Evolutionary conservation across 1,140 invertebrate genomes (phyloP).

Genomic region (Drosophila erecta): DNA sequence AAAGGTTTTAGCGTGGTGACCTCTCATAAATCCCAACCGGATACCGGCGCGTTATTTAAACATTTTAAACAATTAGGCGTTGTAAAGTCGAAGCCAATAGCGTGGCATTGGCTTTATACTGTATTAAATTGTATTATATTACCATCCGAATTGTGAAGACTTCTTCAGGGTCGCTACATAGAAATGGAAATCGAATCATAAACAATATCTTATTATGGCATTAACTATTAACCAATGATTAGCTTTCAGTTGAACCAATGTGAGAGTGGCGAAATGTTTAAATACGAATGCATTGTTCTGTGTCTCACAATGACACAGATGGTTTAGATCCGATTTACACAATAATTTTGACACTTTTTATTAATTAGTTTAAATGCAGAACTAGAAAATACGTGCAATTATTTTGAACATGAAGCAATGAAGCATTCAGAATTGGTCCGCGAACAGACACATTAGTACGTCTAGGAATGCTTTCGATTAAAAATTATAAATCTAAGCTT

Average conservation of each 20-base stretch:
- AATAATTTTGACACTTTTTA: too few relatives aligned
- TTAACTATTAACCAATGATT: conserved; percentile 48
- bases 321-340: background rate
- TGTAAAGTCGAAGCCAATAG: conserved; percentile 39
- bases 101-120: conserved; percentile 37
- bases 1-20: conserved; percentile 2
- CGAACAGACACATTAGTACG: too few relatives aligned
- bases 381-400: too few relatives aligned
- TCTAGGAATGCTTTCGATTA: too few relatives aligned
- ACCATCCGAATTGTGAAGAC: conserved; percentile 58
- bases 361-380: too few relatives aligned
- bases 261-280: conserved; percentile 52
- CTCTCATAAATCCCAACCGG: conserved; percentile 42
- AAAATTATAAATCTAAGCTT: too few relatives aligned
- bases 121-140: conserved; percentile 26
- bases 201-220: conserved; percentile 39
- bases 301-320: conserved; percentile 6
- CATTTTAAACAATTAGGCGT: conserved; percentile 53
- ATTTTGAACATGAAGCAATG: too few relatives aligned
- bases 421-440: too few relatives aligned
- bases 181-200: conserved; percentile 48
- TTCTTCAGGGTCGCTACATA: conserved; percentile 56
- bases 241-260: conserved; percentile 40
- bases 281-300: conserved; percentile 34
- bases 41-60: conserved; percentile 39